Evolutionary conservation across 2,888 invertebrate genomes (phyloP), one percentile per base, ranked within the genome.

Genomic region (Agonopterix heracliana): DNA sequence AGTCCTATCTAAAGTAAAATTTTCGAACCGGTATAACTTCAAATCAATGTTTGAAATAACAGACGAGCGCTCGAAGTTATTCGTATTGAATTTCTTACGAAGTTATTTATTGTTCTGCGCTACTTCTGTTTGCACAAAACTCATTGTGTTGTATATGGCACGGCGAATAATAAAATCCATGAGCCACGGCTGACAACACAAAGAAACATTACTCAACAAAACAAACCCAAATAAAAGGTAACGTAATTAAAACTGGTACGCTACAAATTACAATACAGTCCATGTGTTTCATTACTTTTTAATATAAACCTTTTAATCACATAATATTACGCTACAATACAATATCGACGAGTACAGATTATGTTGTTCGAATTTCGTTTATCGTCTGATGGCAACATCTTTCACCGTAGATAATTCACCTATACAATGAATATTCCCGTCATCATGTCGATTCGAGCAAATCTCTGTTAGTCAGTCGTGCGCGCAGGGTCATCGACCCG

Each of bases 401-500:
- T 26, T 26, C 26, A 26, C 26, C 26, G 26, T 26, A 26, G 26
- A 26, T 26, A 26, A 38, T n/a, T n/a, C 9, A n/a, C 38, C 38
- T 38, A 38, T 38, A n/a, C 38, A 38, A 26, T 26, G 26, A 26
- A 38, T 60, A 63, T 70, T 66, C 61, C 63, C 64, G 66, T 63
- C 65, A 64, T 68, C 64, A 69, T 63, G 67, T 73, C 74, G 74
- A 74, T 78, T 79, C 70, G 66, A 78, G 73, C 66, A 74, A 79
- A 81, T 78, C 71, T 74, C 68, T 61, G 64, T 63, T 63, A 70
- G 66, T 63, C 67, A 76, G 79, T 81, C 84, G 83, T 81, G 82
- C 78, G 79, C 75, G 66, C 70, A 76, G 72, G 80, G 74, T 79
- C 79, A 62, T 69, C 68, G 74, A 88, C 81, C 85, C 81, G 74